These are phyloP conservation scores for Dryococelus australis DNA, from an alignment of 2,888 invertebrate species.

Conservation along the genomic window DNA sequence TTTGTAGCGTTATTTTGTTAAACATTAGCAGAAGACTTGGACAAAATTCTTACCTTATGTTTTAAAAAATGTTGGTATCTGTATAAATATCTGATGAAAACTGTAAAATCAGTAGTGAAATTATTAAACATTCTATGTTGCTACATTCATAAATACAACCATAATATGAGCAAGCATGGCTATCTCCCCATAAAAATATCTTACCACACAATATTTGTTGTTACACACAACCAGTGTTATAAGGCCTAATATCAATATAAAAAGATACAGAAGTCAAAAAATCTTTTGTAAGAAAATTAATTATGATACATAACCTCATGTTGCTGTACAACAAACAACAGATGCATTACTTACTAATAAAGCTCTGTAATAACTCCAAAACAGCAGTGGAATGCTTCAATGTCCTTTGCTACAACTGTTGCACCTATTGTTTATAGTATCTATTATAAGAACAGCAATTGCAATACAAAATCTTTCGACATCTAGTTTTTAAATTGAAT, in stretches of 20 bases:
- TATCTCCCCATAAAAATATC: no score
- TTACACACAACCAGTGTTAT: background rate
- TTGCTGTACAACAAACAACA: background rate
- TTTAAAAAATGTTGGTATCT: no score
- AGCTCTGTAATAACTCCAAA: background rate
- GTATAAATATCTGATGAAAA: no score
- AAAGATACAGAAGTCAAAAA: background rate
- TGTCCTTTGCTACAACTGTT: background rate
- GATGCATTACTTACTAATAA: background rate
- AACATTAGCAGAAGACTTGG: no score
- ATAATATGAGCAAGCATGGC: no score
- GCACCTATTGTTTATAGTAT: conserved; percentile 6
- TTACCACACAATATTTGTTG: background rate
- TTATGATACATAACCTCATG: background rate
- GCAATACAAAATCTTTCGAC: background rate
- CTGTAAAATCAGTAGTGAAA: no score
- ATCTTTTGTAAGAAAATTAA: background rate
- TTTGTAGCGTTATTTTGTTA: no score
- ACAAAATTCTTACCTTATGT: no score
- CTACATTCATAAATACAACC: no score
- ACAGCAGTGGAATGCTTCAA: background rate
- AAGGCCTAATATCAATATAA: background rate
- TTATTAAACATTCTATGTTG: no score
- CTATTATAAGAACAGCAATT: background rate
- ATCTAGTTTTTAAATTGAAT: background rate